phyloP scores from a whole-genome alignment of 2,888 invertebrate species.

The Agonopterix subpropinquella region DNA sequence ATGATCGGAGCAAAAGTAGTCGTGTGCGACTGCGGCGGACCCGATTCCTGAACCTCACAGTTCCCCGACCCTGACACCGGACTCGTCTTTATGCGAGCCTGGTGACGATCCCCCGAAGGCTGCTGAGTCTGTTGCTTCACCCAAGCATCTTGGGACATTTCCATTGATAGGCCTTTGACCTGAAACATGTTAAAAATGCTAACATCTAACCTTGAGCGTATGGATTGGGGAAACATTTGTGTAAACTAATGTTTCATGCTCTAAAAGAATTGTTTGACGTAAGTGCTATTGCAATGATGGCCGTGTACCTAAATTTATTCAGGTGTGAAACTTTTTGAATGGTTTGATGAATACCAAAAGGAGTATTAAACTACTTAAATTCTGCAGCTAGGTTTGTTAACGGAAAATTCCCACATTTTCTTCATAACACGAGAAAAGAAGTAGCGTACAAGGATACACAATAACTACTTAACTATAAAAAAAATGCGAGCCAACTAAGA shows the following conservation, averaged over 20 bases:
- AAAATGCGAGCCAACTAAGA: too few relatives aligned
- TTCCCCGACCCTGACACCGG: slow-evolving; percentile 62
- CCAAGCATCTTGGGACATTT: slow-evolving; percentile 70
- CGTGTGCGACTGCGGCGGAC: slow-evolving; percentile 51
- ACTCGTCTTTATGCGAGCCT: slow-evolving; percentile 63
- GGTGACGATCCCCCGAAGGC: slow-evolving; percentile 50
- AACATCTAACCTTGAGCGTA: not conserved
- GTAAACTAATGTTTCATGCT: not conserved
- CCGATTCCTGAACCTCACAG: slow-evolving; percentile 76
- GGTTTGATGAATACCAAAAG: too few relatives aligned
- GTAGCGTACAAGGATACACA: too few relatives aligned
- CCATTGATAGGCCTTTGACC: slow-evolving; percentile 71
- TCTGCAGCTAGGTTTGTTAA: too few relatives aligned
- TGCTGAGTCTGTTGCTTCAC: slow-evolving; percentile 68
- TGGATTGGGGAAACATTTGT: not conserved
- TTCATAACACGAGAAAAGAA: not conserved
- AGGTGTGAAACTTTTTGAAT: too few relatives aligned
- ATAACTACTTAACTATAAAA: too few relatives aligned
- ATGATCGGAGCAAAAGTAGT: slow-evolving; percentile 64
- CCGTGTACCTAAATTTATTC: too few relatives aligned
- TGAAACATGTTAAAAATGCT: slow-evolving; percentile 28
- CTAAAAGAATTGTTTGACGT: not conserved
- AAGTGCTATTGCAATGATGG: not conserved
- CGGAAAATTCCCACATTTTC: too few relatives aligned
- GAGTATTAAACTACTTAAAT: too few relatives aligned